A percentile compares a stretch with the other conserved stretches of the same genome.
Conservation (phyloP, 1,140 invertebrate species). For the Rhopalosiphum maidis region DNA sequence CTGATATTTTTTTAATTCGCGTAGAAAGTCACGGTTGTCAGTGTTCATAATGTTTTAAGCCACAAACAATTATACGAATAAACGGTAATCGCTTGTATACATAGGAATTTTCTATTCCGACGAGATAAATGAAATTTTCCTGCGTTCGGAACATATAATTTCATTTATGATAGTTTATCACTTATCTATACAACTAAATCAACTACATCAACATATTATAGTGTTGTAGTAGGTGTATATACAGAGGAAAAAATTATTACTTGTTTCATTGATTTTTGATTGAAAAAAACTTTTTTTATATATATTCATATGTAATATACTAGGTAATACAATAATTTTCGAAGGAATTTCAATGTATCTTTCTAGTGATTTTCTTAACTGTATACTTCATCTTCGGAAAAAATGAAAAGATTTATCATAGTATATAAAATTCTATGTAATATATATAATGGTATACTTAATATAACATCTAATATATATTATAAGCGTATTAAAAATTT, state of each 20-base stretch:
- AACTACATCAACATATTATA: too few relatives aligned
- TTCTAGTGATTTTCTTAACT: not conserved
- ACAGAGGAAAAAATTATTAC: not conserved
- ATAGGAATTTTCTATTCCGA: not conserved
- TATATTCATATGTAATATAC: not conserved
- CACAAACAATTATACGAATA: not conserved
- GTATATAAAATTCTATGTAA: too few relatives aligned
- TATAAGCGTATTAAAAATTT: not conserved
- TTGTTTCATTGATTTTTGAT: not conserved
- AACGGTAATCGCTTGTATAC: not conserved
- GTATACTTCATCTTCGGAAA: too few relatives aligned
- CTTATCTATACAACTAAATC: too few relatives aligned
- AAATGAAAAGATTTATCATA: too few relatives aligned
- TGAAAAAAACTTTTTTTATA: not conserved
- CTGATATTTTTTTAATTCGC: slow-evolving; percentile 7
- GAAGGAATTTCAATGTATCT: not conserved
- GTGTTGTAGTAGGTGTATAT: not conserved
- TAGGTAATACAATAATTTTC: not conserved
- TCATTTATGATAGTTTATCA: not conserved
- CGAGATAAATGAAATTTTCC: not conserved
- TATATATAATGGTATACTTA: too few relatives aligned
- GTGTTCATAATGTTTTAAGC: slow-evolving; percentile 5
- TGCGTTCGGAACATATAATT: not conserved
- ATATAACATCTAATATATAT: too few relatives aligned
- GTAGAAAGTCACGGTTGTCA: not conserved